Base-by-base conservation (phyloP, 1,140 invertebrate species). In the Dendrolimus punctatus region DNA sequence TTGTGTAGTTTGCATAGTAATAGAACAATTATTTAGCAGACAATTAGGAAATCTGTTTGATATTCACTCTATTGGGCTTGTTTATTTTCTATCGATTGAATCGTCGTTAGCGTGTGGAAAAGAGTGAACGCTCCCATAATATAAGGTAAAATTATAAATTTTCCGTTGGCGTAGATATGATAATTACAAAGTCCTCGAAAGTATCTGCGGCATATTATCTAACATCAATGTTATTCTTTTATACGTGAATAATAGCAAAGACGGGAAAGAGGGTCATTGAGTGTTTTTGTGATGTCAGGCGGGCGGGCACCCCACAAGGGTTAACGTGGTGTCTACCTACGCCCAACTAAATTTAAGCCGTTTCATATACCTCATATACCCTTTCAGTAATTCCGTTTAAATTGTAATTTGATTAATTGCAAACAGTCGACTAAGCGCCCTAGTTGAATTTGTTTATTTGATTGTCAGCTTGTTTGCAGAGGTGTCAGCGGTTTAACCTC, bases 161-260 rank as follows among this genome's bases (percentile, higher is more conserved):
- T 23, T 23, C 23, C 23, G 23, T 23, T 23, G 23, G 23, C 23
- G 23, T 2, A 23, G 23, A 64, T 63, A 62, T 62, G 62, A 66
- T 56, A 72, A 74, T 69, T 72, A 71, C 71, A 71, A 69, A 66
- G 58, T 69, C 69, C 68, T 64, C 61, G 53, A 49, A 58, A 65
- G 58, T 66, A 60, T 59, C 58, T 64, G 57, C 53, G 54, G 68
- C 54, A 59, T 73, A 23, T 23, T 23, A 78, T 73, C 70, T 76
- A 63, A 66, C 63, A 73, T 76, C 62, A 73, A 74, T 71, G 64
- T 80, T 80, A 73, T 75, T 63, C 64, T 76, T 72, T 78, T 68
- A 60, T 73, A 69, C 60, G 57, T 59, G 66, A 72, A 76, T 70
- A 71, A 71, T 23, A 66, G 53, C 57, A 57, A 52, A 72, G 60